Conservation (phyloP, 2,113 vertebrate species). For the Podilymbus podiceps region DNA sequence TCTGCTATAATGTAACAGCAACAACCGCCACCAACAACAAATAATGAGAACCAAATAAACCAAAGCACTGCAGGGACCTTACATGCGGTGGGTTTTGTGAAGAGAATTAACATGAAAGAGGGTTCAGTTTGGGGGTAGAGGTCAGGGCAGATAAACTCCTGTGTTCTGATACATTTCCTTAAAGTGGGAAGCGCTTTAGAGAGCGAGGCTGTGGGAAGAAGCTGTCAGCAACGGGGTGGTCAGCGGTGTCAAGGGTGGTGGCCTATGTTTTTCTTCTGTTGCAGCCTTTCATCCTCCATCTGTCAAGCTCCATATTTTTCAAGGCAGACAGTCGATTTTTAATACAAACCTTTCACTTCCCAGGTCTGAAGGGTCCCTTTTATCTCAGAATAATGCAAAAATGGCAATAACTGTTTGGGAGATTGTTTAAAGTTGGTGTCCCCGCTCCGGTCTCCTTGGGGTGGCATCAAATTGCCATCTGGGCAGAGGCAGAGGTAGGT, state of each 20-base stretch:
- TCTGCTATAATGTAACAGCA: conserved; percentile 32
- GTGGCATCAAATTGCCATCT: background rate
- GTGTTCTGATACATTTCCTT: conserved; percentile 75
- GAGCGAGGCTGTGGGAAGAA: conserved; percentile 74
- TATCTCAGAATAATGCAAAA: background rate
- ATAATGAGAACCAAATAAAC: conserved; percentile 66
- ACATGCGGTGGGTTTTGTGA: conserved; percentile 75
- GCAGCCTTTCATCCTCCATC: conserved; percentile 70
- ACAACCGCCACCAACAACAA: background rate
- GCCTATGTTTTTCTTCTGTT: conserved; percentile 69
- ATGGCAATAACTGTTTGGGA: background rate
- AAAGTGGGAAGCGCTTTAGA: conserved; percentile 70
- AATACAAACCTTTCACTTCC: conserved; percentile 56
- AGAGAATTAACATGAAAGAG: conserved; percentile 78
- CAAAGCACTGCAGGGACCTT: conserved; percentile 66
- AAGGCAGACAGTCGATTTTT: conserved; percentile 55
- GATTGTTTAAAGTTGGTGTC: background rate
- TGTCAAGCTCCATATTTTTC: conserved; percentile 71
- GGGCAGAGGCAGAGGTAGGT: background rate
- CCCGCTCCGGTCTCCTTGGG: background rate
- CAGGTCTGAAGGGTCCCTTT: background rate
- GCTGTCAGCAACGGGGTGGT: conserved; percentile 59
- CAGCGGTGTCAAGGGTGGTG: conserved; percentile 68
- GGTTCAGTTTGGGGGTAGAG: conserved; percentile 70
- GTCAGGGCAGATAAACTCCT: conserved; percentile 80